These are phyloP conservation scores for Blastobasis lacticolella DNA, from an alignment of 2,888 invertebrate species.

Conservation along the genomic window DNA sequence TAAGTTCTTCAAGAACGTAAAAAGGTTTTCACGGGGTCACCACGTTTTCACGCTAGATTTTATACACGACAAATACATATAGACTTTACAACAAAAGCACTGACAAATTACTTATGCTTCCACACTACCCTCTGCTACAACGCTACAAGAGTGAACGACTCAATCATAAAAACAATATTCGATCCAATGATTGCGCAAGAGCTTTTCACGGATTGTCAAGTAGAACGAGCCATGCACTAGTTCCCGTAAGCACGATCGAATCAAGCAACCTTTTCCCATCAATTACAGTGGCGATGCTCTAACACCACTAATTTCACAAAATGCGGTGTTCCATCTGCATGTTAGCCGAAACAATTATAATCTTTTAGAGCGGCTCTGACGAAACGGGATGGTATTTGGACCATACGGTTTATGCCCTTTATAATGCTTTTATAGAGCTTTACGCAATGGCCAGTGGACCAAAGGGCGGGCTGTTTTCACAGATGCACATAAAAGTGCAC, in stretches of 20 bases:
- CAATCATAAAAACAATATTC: too few species aligned
- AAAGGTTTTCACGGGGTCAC: too few species aligned
- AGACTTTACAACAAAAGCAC: too few species aligned
- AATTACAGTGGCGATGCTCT: neutral
- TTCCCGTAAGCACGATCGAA: neutral
- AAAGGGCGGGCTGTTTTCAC: constrained; percentile 43
- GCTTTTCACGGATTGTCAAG: too few species aligned
- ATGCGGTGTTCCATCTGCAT: constrained; percentile 14
- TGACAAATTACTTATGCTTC: too few species aligned
- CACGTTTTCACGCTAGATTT: too few species aligned
- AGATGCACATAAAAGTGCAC: constrained; percentile 48
- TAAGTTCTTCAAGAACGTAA: too few species aligned
- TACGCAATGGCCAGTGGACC: constrained; percentile 23
- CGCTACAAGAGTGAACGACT: too few species aligned
- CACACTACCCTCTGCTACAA: too few species aligned
- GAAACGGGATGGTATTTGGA: constrained; percentile 26
- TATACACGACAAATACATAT: too few species aligned
- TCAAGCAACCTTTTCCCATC: neutral
- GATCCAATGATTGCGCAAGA: too few species aligned
- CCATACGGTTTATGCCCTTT: constrained; percentile 28
- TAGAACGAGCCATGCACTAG: too few species aligned
- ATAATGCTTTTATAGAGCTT: constrained; percentile 20
- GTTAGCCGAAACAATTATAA: constrained; percentile 54
- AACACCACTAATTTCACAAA: neutral
- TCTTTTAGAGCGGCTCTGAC: constrained; percentile 40